These are phyloP conservation scores for Discoglossus pictus DNA, from an alignment of 2,797 vertebrate genomes.

Conservation along the genomic window DNA sequence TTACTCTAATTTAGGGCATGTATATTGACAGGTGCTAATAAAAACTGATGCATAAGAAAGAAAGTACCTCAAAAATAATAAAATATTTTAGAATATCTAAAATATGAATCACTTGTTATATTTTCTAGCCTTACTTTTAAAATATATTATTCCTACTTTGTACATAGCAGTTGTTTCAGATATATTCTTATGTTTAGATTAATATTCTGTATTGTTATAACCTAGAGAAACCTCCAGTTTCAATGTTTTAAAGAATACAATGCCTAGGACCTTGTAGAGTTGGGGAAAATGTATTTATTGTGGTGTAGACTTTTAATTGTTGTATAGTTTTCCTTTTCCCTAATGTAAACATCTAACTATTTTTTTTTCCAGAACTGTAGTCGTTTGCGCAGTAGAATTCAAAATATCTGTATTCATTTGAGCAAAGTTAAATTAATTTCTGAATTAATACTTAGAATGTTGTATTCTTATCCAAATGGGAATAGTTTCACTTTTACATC, in stretches of 20 bases:
- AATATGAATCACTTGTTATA: constrained; percentile 40
- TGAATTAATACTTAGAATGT: too few relatives aligned
- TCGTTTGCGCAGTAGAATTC: constrained; percentile 30
- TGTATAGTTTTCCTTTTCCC: constrained; percentile 38
- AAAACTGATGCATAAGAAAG: constrained; percentile 30
- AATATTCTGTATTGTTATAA: constrained; percentile 18
- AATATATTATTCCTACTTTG: constrained; percentile 34
- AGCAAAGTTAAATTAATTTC: constrained; percentile 20
- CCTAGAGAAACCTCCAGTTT: background rate
- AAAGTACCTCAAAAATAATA: constrained; percentile 49
- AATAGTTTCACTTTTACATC: too few relatives aligned
- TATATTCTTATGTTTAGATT: constrained; percentile 4
- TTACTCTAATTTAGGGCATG: constrained; percentile 33
- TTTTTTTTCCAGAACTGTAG: too few relatives aligned
- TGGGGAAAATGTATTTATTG: constrained; percentile 42
- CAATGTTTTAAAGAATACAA: constrained; percentile 6
- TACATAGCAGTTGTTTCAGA: constrained; percentile 37
- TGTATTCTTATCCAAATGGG: too few relatives aligned
- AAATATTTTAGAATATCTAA: constrained; percentile 45
- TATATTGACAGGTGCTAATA: constrained; percentile 43
- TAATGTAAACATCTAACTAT: too few relatives aligned
- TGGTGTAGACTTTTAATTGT: constrained; percentile 18
- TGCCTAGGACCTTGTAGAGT: constrained; percentile 33
- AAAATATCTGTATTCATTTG: constrained; percentile 17
- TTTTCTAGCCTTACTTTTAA: constrained; percentile 46